phyloP scores from a whole-genome alignment of 1,140 invertebrate species.

The Cyphomyrmex costatus region DNA sequence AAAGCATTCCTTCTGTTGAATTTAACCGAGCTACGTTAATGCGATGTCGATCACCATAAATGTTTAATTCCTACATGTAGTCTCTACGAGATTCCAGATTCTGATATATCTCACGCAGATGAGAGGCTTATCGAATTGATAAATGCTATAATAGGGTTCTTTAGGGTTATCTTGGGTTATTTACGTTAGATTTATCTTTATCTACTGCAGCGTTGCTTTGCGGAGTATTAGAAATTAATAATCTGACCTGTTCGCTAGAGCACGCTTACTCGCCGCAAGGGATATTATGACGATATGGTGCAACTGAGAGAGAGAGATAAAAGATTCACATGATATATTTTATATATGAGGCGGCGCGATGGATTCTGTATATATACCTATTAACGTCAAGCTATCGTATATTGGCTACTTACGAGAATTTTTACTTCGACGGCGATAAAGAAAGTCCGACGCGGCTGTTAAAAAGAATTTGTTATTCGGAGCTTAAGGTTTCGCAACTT shows the following conservation, averaged over 20 bases:
- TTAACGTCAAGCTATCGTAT: constrained; percentile 43
- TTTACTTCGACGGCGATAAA: background rate
- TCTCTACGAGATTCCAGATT: constrained; percentile 16
- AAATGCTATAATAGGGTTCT: constrained; percentile 50
- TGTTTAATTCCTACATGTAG: background rate
- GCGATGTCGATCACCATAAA: background rate
- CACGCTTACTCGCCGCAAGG: constrained; percentile 10
- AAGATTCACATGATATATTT: constrained; percentile 46
- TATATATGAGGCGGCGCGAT: constrained; percentile 13
- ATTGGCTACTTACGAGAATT: background rate
- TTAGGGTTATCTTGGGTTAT: constrained; percentile 39
- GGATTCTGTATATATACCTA: constrained; percentile 49
- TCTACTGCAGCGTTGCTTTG: constrained; percentile 23
- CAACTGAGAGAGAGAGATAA: constrained; percentile 1
- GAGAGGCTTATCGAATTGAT: constrained; percentile 38
- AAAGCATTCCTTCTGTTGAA: background rate
- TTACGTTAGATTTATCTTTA: constrained; percentile 56
- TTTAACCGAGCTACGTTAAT: background rate
- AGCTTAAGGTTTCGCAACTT: background rate
- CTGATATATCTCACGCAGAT: constrained; percentile 21
- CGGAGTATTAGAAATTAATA: constrained; percentile 56
- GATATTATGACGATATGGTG: constrained; percentile 40
- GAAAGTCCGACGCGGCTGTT: background rate
- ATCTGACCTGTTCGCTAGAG: constrained; percentile 30
- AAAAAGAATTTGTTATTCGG: constrained; percentile 19